Evolutionary conservation across 1,140 invertebrate genomes (phyloP).

Genomic region (Drosophila subobscura): DNA sequence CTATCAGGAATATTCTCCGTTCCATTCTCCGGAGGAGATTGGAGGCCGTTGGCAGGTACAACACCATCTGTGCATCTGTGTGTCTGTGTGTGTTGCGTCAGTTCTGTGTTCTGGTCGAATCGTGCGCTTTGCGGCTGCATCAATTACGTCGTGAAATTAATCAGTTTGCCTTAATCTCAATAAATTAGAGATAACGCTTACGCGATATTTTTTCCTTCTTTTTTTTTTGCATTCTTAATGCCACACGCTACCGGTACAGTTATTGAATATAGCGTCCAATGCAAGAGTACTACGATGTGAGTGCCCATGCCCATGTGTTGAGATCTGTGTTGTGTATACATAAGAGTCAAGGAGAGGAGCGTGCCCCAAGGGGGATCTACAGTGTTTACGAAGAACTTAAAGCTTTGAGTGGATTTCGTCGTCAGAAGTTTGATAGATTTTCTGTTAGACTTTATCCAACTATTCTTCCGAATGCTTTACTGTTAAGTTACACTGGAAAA

Average conservation of each 20-base stretch:
- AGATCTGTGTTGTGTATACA: too few species aligned
- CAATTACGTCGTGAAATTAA: slow-evolving; percentile 75
- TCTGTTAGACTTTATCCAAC: too few species aligned
- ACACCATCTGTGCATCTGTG: slow-evolving; percentile 20
- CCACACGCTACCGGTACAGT: slow-evolving; percentile 54
- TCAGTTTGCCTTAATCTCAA: slow-evolving; percentile 62
- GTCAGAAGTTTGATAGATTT: too few species aligned
- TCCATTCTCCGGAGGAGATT: too few species aligned
- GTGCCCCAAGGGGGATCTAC: too few species aligned
- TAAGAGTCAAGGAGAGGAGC: too few species aligned
- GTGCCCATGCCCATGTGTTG: too few species aligned
- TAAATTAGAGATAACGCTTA: slow-evolving; percentile 62
- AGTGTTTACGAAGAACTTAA: too few species aligned
- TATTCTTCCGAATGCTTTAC: too few species aligned
- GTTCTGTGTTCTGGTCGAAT: slow-evolving; percentile 23
- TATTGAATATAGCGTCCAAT: slow-evolving; percentile 43
- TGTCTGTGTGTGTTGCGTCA: slow-evolving; percentile 50
- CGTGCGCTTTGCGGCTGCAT: slow-evolving; percentile 60
- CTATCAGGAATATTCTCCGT: slow-evolving; percentile 41
- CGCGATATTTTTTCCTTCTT: slow-evolving; percentile 26
- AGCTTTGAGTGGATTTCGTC: too few species aligned
- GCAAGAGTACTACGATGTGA: slow-evolving; percentile 19
- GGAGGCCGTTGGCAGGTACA: slow-evolving; percentile 1
- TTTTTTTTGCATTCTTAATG: slow-evolving; percentile 52
- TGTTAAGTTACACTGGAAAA: too few species aligned